Evolutionary conservation across 2,888 invertebrate genomes (phyloP).

Genomic region (Thumatha senex): DNA sequence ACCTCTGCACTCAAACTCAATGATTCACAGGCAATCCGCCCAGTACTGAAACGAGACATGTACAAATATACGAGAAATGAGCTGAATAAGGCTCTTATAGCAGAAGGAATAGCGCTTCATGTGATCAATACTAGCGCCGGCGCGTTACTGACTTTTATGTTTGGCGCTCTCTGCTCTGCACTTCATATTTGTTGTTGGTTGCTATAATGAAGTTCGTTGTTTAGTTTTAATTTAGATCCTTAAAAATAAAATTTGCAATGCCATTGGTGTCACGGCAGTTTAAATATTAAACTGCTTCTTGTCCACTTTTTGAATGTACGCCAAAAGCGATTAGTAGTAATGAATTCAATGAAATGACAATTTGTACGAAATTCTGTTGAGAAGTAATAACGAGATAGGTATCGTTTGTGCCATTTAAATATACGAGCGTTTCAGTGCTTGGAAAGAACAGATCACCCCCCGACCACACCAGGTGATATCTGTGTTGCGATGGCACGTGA

Average conservation of each 20-base stretch:
- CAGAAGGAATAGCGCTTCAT: constrained; percentile 52
- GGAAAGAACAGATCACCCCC: no score
- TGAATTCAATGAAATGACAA: no score
- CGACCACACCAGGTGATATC: no score
- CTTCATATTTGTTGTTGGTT: constrained; percentile 31
- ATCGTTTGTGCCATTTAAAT: no score
- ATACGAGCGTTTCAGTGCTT: no score
- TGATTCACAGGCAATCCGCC: constrained; percentile 77
- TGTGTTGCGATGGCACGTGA: no score
- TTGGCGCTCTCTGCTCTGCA: constrained; percentile 45
- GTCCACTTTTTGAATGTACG: neutral
- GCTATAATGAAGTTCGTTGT: constrained; percentile 22
- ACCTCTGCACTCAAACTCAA: constrained; percentile 53
- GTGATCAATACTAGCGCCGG: constrained; percentile 72
- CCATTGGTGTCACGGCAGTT: constrained; percentile 1
- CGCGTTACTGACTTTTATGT: constrained; percentile 60
- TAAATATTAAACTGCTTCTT: neutral
- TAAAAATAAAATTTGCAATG: constrained; percentile 10
- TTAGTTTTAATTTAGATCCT: constrained; percentile 29
- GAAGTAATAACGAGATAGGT: no score
- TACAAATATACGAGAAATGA: constrained; percentile 58
- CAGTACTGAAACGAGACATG: constrained; percentile 72
- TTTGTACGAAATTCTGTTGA: no score
- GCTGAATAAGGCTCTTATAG: constrained; percentile 42
- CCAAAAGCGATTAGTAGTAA: no score